These are phyloP conservation scores for Mohoua ochrocephala DNA, from an alignment of 2,113 vertebrate genomes.

Conservation along the genomic window DNA sequence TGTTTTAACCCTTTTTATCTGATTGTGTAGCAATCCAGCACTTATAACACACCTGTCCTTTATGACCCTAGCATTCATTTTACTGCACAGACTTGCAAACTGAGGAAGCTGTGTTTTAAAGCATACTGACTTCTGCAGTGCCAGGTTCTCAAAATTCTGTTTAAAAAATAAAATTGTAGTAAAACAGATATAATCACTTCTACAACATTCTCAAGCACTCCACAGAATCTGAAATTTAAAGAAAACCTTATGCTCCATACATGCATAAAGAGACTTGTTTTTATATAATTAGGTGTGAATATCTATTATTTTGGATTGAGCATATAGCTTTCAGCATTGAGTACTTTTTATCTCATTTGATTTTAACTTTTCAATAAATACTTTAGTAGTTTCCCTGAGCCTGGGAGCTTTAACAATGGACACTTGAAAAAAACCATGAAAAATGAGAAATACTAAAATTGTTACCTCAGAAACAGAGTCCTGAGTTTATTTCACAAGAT, in stretches of 20 bases:
- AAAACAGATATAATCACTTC: neutral
- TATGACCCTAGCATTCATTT: neutral
- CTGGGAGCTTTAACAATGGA: neutral
- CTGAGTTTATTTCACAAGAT: neutral
- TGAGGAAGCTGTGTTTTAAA: neutral
- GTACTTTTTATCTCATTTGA: neutral
- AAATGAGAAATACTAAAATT: neutral
- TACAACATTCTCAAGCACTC: neutral
- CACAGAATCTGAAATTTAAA: neutral
- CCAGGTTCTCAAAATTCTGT: neutral
- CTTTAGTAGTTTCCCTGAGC: neutral
- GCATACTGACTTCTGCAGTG: neutral
- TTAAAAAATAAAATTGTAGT: neutral
- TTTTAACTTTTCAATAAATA: neutral
- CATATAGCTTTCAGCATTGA: neutral
- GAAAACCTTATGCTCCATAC: neutral
- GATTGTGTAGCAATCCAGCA: neutral
- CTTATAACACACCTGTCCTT: neutral
- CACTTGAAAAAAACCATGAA: neutral
- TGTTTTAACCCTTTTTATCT: slow-evolving; percentile 1
- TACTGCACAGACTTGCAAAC: neutral
- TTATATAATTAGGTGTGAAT: neutral
- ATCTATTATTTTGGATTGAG: neutral
- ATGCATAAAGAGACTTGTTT: neutral
- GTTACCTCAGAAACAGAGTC: neutral